A percentile compares a stretch with the other conserved stretches of the same genome.
Conservation (phyloP, 2,888 invertebrate species). For the Idaea dimidiata region DNA sequence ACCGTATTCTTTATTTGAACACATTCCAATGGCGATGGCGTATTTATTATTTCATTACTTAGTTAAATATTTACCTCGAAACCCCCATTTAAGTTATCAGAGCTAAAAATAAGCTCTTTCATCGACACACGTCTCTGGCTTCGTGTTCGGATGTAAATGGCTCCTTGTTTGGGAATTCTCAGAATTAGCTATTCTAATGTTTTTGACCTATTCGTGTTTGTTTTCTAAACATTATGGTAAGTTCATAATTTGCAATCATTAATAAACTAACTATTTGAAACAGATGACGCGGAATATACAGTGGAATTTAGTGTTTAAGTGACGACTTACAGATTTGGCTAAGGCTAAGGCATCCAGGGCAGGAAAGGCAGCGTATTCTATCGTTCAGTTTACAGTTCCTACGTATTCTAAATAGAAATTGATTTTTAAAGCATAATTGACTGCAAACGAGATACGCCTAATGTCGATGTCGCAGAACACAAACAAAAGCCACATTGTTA, state of each 20-base stretch:
- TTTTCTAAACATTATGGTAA: not conserved
- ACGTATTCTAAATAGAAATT: no score
- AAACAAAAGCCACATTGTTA: no score
- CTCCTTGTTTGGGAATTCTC: not conserved
- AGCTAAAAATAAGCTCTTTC: not conserved
- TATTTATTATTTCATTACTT: not conserved
- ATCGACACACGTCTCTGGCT: not conserved
- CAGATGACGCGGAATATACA: no score
- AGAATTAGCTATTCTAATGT: not conserved
- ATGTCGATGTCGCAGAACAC: no score
- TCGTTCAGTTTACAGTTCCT: no score
- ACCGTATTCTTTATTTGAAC: not conserved
- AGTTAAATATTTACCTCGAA: not conserved
- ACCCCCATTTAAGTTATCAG: not conserved
- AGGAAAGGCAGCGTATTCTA: no score
- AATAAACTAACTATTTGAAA: no score
- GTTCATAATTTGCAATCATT: not conserved
- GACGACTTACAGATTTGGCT: no score
- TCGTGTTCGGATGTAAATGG: not conserved
- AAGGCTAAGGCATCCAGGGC: no score
- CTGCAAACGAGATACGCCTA: no score
- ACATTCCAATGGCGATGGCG: not conserved
- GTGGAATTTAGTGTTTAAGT: no score
- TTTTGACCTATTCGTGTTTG: not conserved
- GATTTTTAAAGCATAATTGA: no score